Evolutionary conservation across 2,113 vertebrate genomes (phyloP).

Genomic region (Patagioenas fasciata): DNA sequence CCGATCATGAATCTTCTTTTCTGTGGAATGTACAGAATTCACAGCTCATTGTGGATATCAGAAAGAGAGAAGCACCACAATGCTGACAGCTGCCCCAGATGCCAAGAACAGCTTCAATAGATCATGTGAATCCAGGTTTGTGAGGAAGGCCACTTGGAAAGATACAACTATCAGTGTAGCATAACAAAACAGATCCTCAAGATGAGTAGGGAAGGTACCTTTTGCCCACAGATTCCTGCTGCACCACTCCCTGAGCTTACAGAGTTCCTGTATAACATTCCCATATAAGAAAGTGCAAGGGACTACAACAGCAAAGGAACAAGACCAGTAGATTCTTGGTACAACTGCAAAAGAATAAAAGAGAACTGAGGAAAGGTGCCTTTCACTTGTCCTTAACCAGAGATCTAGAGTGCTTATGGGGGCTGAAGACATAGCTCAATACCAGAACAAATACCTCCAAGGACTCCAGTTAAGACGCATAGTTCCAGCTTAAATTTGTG

Average conservation of each 20-base stretch:
- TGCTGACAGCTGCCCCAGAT: not conserved
- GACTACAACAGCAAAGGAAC: not conserved
- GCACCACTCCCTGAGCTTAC: not conserved
- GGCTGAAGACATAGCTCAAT: not conserved
- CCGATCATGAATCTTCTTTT: not conserved
- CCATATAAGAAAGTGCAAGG: not conserved
- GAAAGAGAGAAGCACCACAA: not conserved
- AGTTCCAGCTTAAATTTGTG: not conserved
- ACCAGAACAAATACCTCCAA: not conserved
- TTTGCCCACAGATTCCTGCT: not conserved
- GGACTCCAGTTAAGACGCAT: not conserved
- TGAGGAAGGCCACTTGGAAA: not conserved
- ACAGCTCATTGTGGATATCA: not conserved
- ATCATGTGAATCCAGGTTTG: not conserved
- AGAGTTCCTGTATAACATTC: not conserved
- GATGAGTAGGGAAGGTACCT: not conserved
- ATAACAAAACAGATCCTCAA: not conserved
- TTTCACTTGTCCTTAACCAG: not conserved
- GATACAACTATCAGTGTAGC: not conserved
- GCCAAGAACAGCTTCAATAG: not conserved
- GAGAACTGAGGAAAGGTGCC: rapidly evolving
- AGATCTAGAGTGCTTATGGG: not conserved
- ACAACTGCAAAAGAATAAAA: not conserved
- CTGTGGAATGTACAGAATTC: not conserved
- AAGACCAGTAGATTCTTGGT: not conserved